Evolutionary conservation across 2,797 vertebrate genomes (phyloP).

Genomic region (Hippocampus kuda): DNA sequence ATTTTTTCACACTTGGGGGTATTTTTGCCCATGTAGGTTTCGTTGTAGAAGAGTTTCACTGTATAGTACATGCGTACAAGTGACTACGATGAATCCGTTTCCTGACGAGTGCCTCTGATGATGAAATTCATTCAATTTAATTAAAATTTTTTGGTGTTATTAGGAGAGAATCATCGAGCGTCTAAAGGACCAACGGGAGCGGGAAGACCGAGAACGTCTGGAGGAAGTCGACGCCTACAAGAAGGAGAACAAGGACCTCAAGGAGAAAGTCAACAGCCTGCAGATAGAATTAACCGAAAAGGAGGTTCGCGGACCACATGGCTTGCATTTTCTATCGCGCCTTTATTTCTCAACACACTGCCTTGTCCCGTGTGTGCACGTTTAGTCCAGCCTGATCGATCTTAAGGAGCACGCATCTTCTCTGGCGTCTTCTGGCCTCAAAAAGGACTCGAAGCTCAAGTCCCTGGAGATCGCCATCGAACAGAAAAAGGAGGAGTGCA

Average conservation of each 20-base stretch:
- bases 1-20: too few relatives aligned
- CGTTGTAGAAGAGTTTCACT: too few relatives aligned
- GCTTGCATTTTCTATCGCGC: not conserved
- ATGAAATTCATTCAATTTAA: not conserved
- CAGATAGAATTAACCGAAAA: slow-evolving; percentile 95
- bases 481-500: slow-evolving; percentile 99
- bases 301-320: slow-evolving; percentile 71
- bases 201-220: slow-evolving; percentile 90
- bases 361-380: slow-evolving; percentile 33
- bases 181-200: slow-evolving; percentile 94
- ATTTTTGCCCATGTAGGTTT: too few relatives aligned
- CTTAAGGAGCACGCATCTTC: slow-evolving; percentile 97
- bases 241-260: slow-evolving; percentile 98
- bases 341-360: not conserved
- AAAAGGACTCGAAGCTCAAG: slow-evolving; percentile 98
- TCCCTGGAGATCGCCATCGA: slow-evolving; percentile 97
- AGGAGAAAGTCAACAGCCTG: slow-evolving; percentile 91
- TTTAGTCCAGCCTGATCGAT: slow-evolving; percentile 95
- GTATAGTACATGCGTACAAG: too few relatives aligned
- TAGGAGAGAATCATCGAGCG: slow-evolving; percentile 98
- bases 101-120: not conserved
- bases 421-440: slow-evolving; percentile 89
- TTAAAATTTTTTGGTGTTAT: not conserved
- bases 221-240: slow-evolving; percentile 93
- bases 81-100: not conserved